These are phyloP conservation scores for Patella pellucida DNA, from an alignment of 2,888 invertebrate species.

Conservation along the genomic window DNA sequence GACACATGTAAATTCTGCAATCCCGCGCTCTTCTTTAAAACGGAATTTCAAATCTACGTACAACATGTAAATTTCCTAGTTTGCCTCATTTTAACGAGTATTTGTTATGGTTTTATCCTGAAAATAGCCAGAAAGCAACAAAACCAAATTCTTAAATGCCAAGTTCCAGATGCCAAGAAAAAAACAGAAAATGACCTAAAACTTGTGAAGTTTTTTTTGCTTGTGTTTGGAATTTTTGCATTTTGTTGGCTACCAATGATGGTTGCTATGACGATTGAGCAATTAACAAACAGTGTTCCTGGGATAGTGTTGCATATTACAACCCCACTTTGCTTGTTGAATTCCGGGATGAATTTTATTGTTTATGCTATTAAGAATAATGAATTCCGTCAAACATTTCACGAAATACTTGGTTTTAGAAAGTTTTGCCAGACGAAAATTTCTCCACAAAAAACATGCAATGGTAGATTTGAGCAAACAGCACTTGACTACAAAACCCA, in stretches of 20 bases:
- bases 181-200: neutral
- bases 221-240: slow-evolving; percentile 17
- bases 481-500: too few species aligned
- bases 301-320: neutral
- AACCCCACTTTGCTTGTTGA: slow-evolving; percentile 1
- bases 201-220: slow-evolving; percentile 15
- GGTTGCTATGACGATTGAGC: neutral
- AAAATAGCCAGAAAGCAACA: neutral
- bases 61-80: neutral
- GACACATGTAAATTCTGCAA: neutral
- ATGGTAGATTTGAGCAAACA: too few species aligned
- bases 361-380: slow-evolving; percentile 15
- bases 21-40: neutral
- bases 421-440: neutral
- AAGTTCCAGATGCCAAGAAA: neutral
- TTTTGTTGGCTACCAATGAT: slow-evolving; percentile 16
- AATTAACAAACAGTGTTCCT: neutral
- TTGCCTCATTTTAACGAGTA: neutral
- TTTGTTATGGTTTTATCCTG: slow-evolving; percentile 2
- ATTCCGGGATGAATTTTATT: slow-evolving; percentile 18
- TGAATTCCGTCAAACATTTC: slow-evolving; percentile 13
- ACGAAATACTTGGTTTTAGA: neutral
- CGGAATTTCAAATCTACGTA: slow-evolving; percentile 7
- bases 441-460: too few species aligned
- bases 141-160: neutral